Percentiles rank a stretch among this genome's conserved stretches.
phyloP scores from a whole-genome alignment of 2,797 vertebrate species.

The Emys orbicularis region DNA sequence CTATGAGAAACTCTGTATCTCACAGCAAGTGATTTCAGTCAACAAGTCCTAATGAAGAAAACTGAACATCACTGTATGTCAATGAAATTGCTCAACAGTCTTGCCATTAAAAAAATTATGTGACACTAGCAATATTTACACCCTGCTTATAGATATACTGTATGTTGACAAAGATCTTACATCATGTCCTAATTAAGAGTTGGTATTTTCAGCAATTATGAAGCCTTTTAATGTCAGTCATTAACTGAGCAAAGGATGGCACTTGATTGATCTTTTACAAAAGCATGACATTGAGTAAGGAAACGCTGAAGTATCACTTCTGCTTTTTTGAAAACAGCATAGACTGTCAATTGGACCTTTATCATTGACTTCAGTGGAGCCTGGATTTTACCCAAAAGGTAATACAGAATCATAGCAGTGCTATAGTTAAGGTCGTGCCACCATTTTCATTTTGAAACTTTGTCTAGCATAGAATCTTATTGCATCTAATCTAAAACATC shows the following conservation, averaged over 20 bases:
- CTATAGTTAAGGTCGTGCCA: not conserved
- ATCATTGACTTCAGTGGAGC: not conserved
- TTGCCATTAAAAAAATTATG: constrained; percentile 40
- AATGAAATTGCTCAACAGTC: constrained; percentile 47
- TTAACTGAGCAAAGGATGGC: constrained; percentile 30
- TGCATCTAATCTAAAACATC: not conserved
- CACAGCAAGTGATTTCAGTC: constrained; percentile 6
- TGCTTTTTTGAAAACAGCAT: not conserved
- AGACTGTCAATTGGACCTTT: not conserved
- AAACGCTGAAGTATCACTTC: not conserved
- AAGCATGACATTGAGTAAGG: not conserved
- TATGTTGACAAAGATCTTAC: constrained; percentile 52
- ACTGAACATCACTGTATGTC: not conserved
- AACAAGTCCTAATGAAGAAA: constrained; percentile 22
- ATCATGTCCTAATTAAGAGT: constrained; percentile 23
- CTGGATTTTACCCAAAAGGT: not conserved
- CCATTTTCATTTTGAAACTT: not conserved
- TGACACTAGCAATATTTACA: constrained; percentile 11
- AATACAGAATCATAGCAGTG: not conserved
- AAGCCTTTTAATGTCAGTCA: constrained; percentile 57
- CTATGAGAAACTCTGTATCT: not conserved
- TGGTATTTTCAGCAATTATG: constrained; percentile 44
- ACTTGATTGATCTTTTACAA: constrained; percentile 35
- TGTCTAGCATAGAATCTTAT: not conserved
- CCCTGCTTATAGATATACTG: not conserved